Evolutionary conservation across 2,797 vertebrate genomes (phyloP).

Genomic region (Phataginus tricuspis): DNA sequence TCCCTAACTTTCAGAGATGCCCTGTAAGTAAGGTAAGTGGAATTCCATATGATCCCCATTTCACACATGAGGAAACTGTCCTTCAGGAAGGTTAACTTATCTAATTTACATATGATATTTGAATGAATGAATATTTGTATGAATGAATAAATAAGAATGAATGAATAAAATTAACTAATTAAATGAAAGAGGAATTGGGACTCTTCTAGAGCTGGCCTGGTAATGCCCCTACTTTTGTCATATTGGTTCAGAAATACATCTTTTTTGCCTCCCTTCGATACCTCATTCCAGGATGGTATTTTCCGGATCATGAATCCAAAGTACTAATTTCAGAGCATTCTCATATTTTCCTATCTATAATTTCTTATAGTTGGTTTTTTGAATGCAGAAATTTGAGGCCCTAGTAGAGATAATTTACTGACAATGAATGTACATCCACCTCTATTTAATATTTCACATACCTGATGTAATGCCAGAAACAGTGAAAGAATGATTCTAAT

Average conservation of each 20-base stretch:
- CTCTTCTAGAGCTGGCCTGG: background rate
- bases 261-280: background rate
- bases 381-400: background rate
- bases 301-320: background rate
- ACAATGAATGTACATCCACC: background rate
- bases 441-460: background rate
- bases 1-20: background rate
- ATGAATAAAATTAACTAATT: background rate
- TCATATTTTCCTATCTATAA: background rate
- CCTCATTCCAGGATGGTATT: background rate
- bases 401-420: background rate
- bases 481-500: background rate
- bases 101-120: background rate
- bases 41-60: background rate
- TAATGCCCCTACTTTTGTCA: conserved; percentile 18
- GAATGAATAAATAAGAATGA: background rate
- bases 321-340: conserved; percentile 25
- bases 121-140: background rate
- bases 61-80: background rate
- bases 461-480: background rate
- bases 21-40: background rate
- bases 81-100: background rate
- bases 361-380: background rate
- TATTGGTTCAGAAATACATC: background rate
- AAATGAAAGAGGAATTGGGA: background rate